These are phyloP conservation scores for Prunella strophiata DNA, from an alignment of 2,797 vertebrate genomes.

Conservation along the genomic window DNA sequence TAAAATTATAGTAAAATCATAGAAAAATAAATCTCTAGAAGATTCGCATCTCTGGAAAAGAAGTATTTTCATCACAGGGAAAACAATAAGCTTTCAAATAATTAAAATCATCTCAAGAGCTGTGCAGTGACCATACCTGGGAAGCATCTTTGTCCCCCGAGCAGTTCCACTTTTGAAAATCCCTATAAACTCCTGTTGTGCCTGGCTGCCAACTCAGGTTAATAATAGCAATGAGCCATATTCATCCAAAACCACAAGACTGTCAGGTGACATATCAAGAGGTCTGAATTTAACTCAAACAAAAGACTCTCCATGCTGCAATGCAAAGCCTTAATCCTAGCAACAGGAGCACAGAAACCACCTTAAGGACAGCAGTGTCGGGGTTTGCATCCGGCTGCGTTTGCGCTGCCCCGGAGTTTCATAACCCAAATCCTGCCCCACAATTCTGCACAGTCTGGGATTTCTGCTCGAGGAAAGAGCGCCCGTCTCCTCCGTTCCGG, in stretches of 20 bases:
- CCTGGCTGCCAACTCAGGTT: conserved; percentile 81
- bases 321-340: conserved; percentile 58
- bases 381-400: conserved; percentile 17
- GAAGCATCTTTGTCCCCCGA: conserved; percentile 79
- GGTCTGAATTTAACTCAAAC: conserved; percentile 78
- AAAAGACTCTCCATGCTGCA: conserved; percentile 74
- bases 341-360: conserved; percentile 44
- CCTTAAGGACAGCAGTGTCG: conserved; percentile 20
- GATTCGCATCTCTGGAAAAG: background rate
- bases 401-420: conserved; percentile 20
- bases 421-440: conserved; percentile 32
- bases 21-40: background rate
- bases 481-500: background rate
- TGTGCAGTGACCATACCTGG: conserved; percentile 78
- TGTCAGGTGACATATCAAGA: conserved; percentile 90
- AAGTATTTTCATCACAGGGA: background rate
- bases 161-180: conserved; percentile 74
- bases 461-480: background rate
- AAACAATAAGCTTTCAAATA: background rate
- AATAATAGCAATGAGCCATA: conserved; percentile 94
- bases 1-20: background rate
- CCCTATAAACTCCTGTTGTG: conserved; percentile 72
- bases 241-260: conserved; percentile 94
- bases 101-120: conserved; percentile 24
- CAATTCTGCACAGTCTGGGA: conserved; percentile 12